A percentile compares a stretch with the other conserved stretches of the same genome.
These are phyloP conservation scores for Spongia lamella DNA, from an alignment of 37 sponge, comb jelly and placozoan species.

Conservation along the genomic window DNA sequence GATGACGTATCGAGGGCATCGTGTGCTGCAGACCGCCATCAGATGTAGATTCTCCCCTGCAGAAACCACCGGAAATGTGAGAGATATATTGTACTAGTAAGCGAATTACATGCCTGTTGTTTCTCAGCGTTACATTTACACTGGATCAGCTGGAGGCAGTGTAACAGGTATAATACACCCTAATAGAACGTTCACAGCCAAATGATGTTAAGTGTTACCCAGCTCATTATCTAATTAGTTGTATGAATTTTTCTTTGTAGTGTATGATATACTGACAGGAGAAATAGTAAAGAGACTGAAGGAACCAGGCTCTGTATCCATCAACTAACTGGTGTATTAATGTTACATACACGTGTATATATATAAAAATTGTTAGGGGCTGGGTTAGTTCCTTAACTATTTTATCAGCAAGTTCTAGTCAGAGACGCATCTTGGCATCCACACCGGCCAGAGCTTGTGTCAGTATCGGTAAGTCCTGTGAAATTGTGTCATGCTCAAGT, in stretches of 20 bases:
- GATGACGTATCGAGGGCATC: constrained; percentile 90
- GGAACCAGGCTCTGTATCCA: constrained; percentile 30
- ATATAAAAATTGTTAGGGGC: not conserved
- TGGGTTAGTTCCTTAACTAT: constrained; percentile 28
- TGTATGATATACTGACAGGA: constrained; percentile 83
- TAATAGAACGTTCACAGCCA: not conserved
- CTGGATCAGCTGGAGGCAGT: constrained; percentile 66
- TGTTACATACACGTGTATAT: no score
- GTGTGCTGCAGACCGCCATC: constrained; percentile 74
- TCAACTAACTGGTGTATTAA: not conserved
- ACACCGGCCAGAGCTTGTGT: constrained; percentile 49
- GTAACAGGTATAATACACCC: constrained; percentile 41
- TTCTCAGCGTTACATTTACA: constrained; percentile 68
- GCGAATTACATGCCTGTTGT: not conserved
- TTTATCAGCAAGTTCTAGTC: constrained; percentile 23
- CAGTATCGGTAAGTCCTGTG: constrained; percentile 43
- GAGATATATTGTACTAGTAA: not conserved
- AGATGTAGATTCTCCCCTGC: constrained; percentile 83
- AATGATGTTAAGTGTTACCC: not conserved
- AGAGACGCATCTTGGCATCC: constrained; percentile 92
- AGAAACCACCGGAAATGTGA: constrained; percentile 79
- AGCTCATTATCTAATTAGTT: no score
- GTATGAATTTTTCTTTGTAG: constrained; percentile 25
- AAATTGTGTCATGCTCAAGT: not conserved
- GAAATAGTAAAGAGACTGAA: constrained; percentile 48